phyloP scores from a whole-genome alignment of 2,888 invertebrate genomes.

The Sinotaia quadrata region DNA sequence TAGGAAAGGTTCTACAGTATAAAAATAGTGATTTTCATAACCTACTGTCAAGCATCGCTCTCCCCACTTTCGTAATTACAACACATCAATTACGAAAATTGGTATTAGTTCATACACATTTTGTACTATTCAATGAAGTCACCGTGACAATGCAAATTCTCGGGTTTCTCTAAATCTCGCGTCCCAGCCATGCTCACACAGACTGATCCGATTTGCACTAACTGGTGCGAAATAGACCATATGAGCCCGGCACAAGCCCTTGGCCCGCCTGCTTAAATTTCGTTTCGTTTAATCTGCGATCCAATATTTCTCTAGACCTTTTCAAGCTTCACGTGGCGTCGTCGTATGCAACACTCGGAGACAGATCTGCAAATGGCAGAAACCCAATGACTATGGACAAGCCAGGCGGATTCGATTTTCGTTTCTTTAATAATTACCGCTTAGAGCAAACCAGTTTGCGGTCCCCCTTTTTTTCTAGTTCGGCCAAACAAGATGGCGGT shows the following conservation, averaged over 20 bases:
- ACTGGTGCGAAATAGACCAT: constrained; percentile 17
- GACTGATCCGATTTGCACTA: constrained; percentile 20
- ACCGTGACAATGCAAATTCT: too few species aligned
- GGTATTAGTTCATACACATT: too few species aligned
- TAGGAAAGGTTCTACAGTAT: too few species aligned
- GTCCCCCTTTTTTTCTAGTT: background rate
- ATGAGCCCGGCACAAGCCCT: constrained; percentile 10
- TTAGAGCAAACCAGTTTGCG: constrained; percentile 19
- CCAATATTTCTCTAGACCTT: background rate
- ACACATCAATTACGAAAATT: too few species aligned
- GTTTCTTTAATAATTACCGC: constrained; percentile 24
- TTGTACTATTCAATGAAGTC: too few species aligned
- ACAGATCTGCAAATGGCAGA: background rate
- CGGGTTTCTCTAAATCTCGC: background rate
- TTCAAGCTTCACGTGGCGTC: background rate
- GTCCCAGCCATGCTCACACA: background rate
- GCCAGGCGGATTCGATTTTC: constrained; percentile 5
- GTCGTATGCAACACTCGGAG: background rate
- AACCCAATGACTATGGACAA: constrained; percentile 1
- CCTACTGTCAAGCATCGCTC: background rate
- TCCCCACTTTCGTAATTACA: background rate
- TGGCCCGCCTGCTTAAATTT: background rate
- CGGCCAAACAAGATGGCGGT: constrained; percentile 16
- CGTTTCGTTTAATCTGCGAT: background rate
- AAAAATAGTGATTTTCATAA: background rate